Conservation (phyloP, 35 echinoderm and acorn worm genomes). For the Acanthaster planci region DNA sequence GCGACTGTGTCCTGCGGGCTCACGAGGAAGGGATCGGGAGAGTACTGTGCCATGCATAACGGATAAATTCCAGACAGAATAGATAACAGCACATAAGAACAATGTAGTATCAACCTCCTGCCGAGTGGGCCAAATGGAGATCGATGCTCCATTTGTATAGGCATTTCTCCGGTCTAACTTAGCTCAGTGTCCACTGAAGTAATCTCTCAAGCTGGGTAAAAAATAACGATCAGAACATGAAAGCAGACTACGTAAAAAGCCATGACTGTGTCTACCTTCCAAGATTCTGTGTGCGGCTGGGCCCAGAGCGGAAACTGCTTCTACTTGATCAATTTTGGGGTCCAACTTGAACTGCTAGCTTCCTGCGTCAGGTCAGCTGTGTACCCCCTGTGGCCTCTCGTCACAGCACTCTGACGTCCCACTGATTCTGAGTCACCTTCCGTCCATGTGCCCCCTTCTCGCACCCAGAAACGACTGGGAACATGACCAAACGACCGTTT, state of each 20-base stretch:
- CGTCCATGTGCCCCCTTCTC: constrained; percentile 8
- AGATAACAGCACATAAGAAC: not conserved
- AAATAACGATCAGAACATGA: too few species aligned
- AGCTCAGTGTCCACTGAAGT: too few species aligned
- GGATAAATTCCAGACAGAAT: not conserved
- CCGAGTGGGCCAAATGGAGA: not conserved
- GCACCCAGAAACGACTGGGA: not conserved
- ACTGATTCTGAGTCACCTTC: constrained; percentile 25
- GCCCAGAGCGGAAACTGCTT: not conserved
- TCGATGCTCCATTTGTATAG: not conserved
- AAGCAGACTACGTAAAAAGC: too few species aligned
- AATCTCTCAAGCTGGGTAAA: too few species aligned
- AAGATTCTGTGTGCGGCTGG: too few species aligned
- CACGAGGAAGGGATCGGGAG: not conserved
- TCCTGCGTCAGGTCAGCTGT: constrained; percentile 1
- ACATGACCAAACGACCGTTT: not conserved
- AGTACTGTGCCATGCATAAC: not conserved
- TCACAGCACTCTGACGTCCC: not conserved
- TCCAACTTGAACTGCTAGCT: constrained; percentile 4
- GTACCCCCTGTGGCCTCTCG: constrained; percentile 9
- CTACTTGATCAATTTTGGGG: not conserved
- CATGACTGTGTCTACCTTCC: too few species aligned
- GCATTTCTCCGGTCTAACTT: too few species aligned
- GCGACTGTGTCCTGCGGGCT: not conserved
- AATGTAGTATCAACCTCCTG: not conserved